These are phyloP conservation scores for Plemyria rubiginata DNA, from an alignment of 2,888 invertebrate species.

Conservation along the genomic window DNA sequence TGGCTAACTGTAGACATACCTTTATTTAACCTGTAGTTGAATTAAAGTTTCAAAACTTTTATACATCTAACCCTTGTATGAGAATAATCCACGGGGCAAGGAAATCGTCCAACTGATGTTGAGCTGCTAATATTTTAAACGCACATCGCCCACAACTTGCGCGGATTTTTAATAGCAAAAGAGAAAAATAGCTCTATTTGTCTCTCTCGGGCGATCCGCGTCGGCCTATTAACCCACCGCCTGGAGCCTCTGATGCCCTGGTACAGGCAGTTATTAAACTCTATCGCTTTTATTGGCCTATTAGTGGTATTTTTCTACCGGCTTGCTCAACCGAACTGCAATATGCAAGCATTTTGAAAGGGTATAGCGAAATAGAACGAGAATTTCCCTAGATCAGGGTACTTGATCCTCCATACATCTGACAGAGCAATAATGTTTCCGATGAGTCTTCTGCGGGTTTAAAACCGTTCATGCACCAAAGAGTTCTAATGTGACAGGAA, in stretches of 20 bases:
- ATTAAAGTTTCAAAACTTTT: too few species aligned
- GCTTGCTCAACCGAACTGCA: constrained; percentile 23
- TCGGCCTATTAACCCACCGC: constrained; percentile 51
- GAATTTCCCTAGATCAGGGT: too few species aligned
- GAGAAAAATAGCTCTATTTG: constrained; percentile 62
- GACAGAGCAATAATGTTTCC: too few species aligned
- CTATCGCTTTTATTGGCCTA: constrained; percentile 33
- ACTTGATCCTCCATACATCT: too few species aligned
- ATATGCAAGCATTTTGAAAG: neutral
- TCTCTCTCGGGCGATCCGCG: constrained; percentile 53
- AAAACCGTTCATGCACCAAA: too few species aligned
- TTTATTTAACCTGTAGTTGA: too few species aligned
- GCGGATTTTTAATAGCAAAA: constrained; percentile 52
- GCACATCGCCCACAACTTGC: constrained; percentile 14
- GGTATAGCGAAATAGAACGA: neutral
- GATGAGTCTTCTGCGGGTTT: too few species aligned
- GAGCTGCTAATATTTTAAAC: neutral
- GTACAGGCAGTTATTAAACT: constrained; percentile 32
- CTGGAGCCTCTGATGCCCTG: constrained; percentile 32
- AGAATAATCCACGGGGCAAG: too few species aligned
- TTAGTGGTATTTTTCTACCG: constrained; percentile 21
- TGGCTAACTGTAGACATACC: too few species aligned
- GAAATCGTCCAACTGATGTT: too few species aligned
- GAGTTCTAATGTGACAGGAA: too few species aligned
- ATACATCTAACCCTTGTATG: too few species aligned